phyloP scores from a whole-genome alignment of 30 jellyfish, hydroid and myxozoan species.

The Mastigias papua region DNA sequence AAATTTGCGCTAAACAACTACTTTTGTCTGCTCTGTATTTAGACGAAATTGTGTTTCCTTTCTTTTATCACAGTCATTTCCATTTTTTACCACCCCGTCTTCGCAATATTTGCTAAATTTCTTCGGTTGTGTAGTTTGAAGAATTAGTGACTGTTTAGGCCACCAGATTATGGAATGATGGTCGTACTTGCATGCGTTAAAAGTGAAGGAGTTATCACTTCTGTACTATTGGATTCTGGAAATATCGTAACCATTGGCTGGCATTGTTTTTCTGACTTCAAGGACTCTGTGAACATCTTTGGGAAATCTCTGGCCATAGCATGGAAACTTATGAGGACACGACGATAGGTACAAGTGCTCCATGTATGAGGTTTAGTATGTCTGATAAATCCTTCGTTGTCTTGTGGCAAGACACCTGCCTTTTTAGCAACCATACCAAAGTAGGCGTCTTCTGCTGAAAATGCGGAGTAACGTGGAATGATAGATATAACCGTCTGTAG shows the following conservation, averaged over 20 bases:
- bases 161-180: no score
- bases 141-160: no score
- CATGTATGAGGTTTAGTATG: slow-evolving; percentile 44
- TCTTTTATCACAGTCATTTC: no score
- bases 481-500: slow-evolving; percentile 14
- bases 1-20: no score
- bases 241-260: neutral
- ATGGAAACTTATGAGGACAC: slow-evolving; percentile 16
- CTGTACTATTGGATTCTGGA: neutral
- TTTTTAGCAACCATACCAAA: slow-evolving; percentile 25
- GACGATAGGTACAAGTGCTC: slow-evolving; percentile 33
- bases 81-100: no score
- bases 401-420: slow-evolving; percentile 25
- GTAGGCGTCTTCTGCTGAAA: slow-evolving; percentile 49
- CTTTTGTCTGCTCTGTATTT: no score
- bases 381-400: slow-evolving; percentile 7
- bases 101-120: no score
- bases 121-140: no score
- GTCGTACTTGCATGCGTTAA: neutral
- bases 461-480: slow-evolving; percentile 29
- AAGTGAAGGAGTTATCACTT: neutral
- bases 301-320: slow-evolving; percentile 48
- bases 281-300: slow-evolving; percentile 31
- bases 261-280: slow-evolving; percentile 36
- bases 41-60: no score